Conservation (phyloP, 2,888 invertebrate genomes). For the Cactoblastis cactorum region DNA sequence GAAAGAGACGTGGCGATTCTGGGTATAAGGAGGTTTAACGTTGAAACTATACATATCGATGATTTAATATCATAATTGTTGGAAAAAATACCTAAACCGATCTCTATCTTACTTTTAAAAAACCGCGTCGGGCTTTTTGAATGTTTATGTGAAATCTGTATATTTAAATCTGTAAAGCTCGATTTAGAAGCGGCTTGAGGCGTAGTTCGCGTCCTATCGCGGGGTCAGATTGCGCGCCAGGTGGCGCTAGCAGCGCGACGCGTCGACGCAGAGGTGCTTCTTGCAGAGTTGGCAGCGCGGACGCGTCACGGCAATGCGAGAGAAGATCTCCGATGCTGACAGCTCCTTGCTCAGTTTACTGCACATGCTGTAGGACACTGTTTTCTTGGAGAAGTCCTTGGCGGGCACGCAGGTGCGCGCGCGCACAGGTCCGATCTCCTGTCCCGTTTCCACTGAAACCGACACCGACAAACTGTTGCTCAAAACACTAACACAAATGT, state of each 20-base stretch:
- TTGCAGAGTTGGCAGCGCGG: conserved; percentile 69
- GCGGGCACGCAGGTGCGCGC: conserved; percentile 70
- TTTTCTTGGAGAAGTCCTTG: conserved; percentile 70
- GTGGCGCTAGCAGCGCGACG: conserved; percentile 49
- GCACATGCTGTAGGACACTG: conserved; percentile 69
- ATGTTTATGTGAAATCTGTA: too few species aligned
- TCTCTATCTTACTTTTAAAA: too few species aligned
- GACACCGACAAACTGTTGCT: too few species aligned
- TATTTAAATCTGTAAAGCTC: too few species aligned
- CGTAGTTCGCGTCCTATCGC: neutral
- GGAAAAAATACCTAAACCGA: too few species aligned
- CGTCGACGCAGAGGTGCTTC: conserved; percentile 64
- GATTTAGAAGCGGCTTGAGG: neutral
- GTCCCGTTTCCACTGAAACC: conserved; percentile 63
- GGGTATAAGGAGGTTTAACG: too few species aligned
- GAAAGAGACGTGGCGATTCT: too few species aligned
- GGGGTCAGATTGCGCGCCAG: neutral
- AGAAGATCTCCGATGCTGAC: conserved; percentile 69
- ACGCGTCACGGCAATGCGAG: conserved; percentile 58
- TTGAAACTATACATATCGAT: too few species aligned
- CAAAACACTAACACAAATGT: too few species aligned
- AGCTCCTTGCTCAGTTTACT: conserved; percentile 68
- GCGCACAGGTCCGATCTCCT: conserved; percentile 70
- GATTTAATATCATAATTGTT: too few species aligned
- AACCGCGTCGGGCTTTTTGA: too few species aligned